Conservation (phyloP, 2,888 invertebrate species). For the Embidobia sp. region DNA sequence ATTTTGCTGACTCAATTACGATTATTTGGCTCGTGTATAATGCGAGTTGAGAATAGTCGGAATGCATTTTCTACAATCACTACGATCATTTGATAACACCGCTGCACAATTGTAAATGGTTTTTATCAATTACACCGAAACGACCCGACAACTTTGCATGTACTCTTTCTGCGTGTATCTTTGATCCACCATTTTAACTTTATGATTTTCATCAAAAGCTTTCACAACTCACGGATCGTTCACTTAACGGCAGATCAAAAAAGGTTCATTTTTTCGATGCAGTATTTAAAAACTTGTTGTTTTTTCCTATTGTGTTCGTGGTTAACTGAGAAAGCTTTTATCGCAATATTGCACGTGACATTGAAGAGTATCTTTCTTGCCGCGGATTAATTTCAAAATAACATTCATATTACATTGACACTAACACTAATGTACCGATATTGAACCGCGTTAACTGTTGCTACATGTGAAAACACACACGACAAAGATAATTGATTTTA, state of each 20-base stretch:
- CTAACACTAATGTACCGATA: too few species aligned
- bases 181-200: slow-evolving; percentile 3
- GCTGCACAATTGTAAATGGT: background rate
- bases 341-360: slow-evolving; percentile 2
- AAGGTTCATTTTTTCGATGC: slow-evolving; percentile 7
- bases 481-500: too few species aligned
- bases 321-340: slow-evolving; percentile 16
- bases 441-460: too few species aligned
- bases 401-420: slow-evolving; percentile 1
- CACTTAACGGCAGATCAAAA: slow-evolving; percentile 7
- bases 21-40: slow-evolving; percentile 4
- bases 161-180: background rate
- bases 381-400: slow-evolving; percentile 9
- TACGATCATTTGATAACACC: background rate
- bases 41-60: slow-evolving; percentile 8
- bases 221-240: slow-evolving; percentile 2
- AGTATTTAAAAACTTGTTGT: slow-evolving; percentile 5
- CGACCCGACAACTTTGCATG: background rate
- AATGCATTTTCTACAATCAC: slow-evolving; percentile 4
- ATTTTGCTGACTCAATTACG: slow-evolving; percentile 22
- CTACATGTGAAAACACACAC: too few species aligned
- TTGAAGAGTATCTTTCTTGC: slow-evolving; percentile 10
- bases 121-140: too few species aligned
- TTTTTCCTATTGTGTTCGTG: background rate
- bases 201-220: slow-evolving; percentile 12